These are phyloP conservation scores for Macrosiphum euphorbiae DNA, from an alignment of 2,888 invertebrate genomes.

Conservation along the genomic window DNA sequence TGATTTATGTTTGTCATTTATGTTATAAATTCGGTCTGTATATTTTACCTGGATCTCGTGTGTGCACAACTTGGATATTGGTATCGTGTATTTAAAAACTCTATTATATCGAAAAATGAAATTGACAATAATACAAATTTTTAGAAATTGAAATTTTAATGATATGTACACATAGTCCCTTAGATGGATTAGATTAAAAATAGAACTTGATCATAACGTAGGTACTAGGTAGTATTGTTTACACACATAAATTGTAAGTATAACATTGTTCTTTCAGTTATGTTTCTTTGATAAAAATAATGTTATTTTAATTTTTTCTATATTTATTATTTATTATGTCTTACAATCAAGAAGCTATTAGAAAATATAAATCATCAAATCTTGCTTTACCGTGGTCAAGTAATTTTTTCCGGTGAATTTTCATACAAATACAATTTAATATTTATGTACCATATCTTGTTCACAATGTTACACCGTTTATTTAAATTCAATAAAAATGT, in stretches of 20 bases:
- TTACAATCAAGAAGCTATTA: not conserved
- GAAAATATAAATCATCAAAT: not conserved
- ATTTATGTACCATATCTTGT: not conserved
- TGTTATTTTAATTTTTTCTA: not conserved
- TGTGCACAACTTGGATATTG: not conserved
- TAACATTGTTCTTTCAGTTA: not conserved
- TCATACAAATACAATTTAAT: not conserved
- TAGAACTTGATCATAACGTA: not conserved
- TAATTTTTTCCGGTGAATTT: not conserved
- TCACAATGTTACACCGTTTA: not conserved
- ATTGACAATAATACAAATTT: not conserved
- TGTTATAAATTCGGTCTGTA: not conserved
- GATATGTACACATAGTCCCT: not conserved
- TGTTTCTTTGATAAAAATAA: not conserved
- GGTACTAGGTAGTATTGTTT: not conserved
- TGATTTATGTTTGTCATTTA: constrained; percentile 3
- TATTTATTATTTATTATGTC: not conserved
- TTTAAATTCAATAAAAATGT: not conserved
- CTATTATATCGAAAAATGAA: not conserved
- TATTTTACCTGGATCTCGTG: not conserved
- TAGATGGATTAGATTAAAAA: not conserved
- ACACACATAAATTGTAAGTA: not conserved
- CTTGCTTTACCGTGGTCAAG: not conserved
- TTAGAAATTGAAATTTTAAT: not conserved
- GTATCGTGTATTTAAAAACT: not conserved